Evolutionary conservation across 2,797 vertebrate genomes (phyloP).

Genomic region (Propithecus deckenii): DNA sequence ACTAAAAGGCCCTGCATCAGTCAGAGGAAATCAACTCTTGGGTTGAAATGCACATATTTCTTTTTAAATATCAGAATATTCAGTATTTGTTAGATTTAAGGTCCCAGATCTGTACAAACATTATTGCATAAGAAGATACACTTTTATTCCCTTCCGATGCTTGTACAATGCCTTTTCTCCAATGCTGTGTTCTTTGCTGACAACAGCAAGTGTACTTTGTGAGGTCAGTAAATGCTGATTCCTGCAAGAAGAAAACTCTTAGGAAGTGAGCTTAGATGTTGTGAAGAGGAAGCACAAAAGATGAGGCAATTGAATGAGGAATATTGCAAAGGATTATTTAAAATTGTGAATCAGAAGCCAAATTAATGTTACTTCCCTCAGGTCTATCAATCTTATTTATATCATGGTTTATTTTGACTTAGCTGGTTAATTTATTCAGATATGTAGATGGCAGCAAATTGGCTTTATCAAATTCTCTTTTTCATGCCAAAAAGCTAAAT

Average conservation of each 20-base stretch:
- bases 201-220: conserved; percentile 63
- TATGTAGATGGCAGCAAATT: not conserved
- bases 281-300: conserved; percentile 60
- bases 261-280: conserved; percentile 58
- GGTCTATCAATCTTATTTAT: not conserved
- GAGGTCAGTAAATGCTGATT: conserved; percentile 72
- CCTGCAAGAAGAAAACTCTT: conserved; percentile 62
- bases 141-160: not conserved
- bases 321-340: conserved; percentile 44
- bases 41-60: not conserved
- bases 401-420: conserved; percentile 40
- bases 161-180: conserved; percentile 17
- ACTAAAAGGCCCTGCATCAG: not conserved
- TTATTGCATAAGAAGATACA: not conserved
- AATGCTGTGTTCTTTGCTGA: conserved; percentile 67
- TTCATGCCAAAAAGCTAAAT: conserved; percentile 4
- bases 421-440: conserved; percentile 22
- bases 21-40: conserved; percentile 45
- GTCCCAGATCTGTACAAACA: not conserved
- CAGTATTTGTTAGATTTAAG: conserved; percentile 21
- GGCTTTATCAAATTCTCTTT: conserved; percentile 30
- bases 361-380: conserved; percentile 43
- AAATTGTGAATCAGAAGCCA: conserved; percentile 49
- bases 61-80: conserved; percentile 38
- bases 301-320: conserved; percentile 56